Conservation (phyloP, 2,113 vertebrate genomes). For the Trichechus manatus region DNA sequence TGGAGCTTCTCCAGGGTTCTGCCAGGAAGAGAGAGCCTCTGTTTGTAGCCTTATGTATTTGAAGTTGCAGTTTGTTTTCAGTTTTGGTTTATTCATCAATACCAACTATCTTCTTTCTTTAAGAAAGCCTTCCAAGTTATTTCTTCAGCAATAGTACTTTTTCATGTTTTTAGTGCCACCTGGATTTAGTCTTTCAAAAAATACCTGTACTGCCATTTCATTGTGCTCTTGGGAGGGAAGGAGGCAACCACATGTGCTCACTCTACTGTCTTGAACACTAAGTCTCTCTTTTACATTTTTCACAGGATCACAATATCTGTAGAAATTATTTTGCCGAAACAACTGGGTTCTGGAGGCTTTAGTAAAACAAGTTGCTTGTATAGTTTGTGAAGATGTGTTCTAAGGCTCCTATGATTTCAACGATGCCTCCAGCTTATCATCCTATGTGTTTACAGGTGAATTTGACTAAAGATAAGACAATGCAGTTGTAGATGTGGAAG, state of each 20-base stretch:
- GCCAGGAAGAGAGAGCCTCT: constrained; percentile 44
- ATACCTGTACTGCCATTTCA: not conserved
- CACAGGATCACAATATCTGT: not conserved
- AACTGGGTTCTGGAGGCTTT: constrained; percentile 27
- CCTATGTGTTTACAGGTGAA: not conserved
- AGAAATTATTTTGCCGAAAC: not conserved
- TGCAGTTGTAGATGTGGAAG: not conserved
- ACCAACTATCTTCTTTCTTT: not conserved
- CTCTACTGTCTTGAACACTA: not conserved
- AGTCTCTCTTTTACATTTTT: not conserved
- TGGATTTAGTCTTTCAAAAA: constrained; percentile 5
- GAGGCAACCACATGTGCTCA: not conserved
- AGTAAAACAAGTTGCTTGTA: not conserved
- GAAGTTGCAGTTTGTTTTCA: not conserved
- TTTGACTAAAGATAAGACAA: not conserved
- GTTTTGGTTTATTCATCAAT: constrained; percentile 38
- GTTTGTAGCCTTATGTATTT: constrained; percentile 15
- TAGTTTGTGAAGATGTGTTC: not conserved
- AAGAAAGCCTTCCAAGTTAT: constrained; percentile 5
- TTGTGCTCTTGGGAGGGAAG: constrained; percentile 7
- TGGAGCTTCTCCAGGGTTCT: constrained; percentile 44
- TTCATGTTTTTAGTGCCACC: not conserved
- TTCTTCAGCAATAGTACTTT: not conserved
- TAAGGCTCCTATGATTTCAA: constrained; percentile 3
- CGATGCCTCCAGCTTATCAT: not conserved